These are phyloP conservation scores for Protonibea diacanthus DNA, from an alignment of 2,797 vertebrate genomes.

Conservation along the genomic window DNA sequence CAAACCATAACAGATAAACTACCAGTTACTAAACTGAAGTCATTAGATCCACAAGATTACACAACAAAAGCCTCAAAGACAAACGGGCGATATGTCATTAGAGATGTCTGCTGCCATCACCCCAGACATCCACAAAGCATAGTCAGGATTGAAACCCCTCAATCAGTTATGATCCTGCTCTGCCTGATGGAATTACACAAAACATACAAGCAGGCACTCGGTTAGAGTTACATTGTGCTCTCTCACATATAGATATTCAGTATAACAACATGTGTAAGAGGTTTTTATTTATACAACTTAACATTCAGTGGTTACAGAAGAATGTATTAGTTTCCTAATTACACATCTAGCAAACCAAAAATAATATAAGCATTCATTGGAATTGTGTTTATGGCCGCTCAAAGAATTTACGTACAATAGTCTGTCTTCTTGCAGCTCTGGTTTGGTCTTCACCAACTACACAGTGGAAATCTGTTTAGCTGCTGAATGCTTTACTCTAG, in stretches of 20 bases:
- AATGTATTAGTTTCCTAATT: neutral
- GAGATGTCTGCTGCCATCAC: constrained; percentile 24
- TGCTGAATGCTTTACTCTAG: neutral
- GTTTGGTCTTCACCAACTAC: constrained; percentile 8
- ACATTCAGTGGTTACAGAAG: neutral
- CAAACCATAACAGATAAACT: constrained; percentile 9
- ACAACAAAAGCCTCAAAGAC: constrained; percentile 39
- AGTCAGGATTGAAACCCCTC: constrained; percentile 7
- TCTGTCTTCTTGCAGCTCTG: neutral
- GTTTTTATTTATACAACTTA: neutral
- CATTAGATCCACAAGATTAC: constrained; percentile 30
- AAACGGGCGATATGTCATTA: constrained; percentile 30
- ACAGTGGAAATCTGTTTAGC: neutral
- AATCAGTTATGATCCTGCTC: constrained; percentile 6
- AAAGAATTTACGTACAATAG: neutral
- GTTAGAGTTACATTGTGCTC: constrained; percentile 12
- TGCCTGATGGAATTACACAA: constrained; percentile 29
- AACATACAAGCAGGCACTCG: constrained; percentile 17
- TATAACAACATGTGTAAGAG: neutral
- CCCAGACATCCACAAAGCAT: constrained; percentile 18
- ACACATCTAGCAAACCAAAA: neutral
- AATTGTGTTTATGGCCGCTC: neutral
- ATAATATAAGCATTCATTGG: neutral
- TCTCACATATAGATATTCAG: constrained; percentile 10
- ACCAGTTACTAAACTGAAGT: constrained; percentile 26